phyloP scores from a whole-genome alignment of 1,140 invertebrate genomes.

The Epicauta chinensis region DNA sequence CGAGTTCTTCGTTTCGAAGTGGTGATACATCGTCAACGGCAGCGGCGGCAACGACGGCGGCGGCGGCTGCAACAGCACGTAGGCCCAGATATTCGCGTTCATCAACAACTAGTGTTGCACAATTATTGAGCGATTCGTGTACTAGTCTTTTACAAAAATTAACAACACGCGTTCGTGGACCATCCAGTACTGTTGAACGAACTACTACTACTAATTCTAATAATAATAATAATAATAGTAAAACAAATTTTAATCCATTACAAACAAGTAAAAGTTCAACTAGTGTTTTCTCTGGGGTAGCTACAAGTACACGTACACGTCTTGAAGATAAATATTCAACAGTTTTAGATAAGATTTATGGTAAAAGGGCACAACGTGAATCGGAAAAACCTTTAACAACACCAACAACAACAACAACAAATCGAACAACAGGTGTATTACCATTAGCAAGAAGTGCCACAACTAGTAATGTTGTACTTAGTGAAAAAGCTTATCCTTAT shows the following conservation, averaged over 20 bases:
- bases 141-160: constrained; percentile 73
- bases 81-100: constrained; percentile 63
- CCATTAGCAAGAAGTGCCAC: constrained; percentile 52
- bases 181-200: constrained; percentile 44
- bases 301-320: constrained; percentile 52
- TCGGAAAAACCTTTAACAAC: constrained; percentile 50
- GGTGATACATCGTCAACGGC: constrained; percentile 20
- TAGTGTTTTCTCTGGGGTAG: constrained; percentile 37
- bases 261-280: constrained; percentile 43
- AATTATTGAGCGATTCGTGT: constrained; percentile 76
- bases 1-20: constrained; percentile 3
- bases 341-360: constrained; percentile 59
- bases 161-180: constrained; percentile 62
- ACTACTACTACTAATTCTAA: constrained; percentile 30
- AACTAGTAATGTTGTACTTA: constrained; percentile 52
- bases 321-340: constrained; percentile 70
- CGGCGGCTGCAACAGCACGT: constrained; percentile 43
- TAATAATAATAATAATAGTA: too few relatives aligned
- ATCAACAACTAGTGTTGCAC: constrained; percentile 73
- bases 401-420: too few relatives aligned
- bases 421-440: constrained; percentile 33
- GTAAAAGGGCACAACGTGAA: constrained; percentile 49
- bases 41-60: constrained; percentile 26
- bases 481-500: constrained; percentile 63
- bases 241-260: constrained; percentile 16